Evolutionary conservation across 2,113 vertebrate genomes (phyloP), one percentile per base, ranked within the genome.

Genomic region (Salvelinus fontinalis): DNA sequence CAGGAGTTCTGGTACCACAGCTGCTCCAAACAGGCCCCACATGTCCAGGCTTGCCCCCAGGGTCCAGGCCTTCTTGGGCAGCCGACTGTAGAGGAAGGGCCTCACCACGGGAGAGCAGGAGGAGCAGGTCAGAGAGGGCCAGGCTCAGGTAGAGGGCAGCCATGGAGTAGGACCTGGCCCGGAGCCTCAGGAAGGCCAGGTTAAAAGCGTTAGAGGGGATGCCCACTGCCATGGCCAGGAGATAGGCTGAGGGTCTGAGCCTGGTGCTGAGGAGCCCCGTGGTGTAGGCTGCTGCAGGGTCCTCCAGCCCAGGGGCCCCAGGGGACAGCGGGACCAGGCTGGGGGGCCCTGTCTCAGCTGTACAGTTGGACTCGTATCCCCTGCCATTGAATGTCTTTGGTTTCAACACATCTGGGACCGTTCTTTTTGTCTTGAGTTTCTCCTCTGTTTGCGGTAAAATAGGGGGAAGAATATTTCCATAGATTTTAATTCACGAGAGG

Each of bases 111-210:
- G 93, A 92, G 24, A 94, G 68, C 69, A 97, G 94, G 29, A 97
- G 95, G 3, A 98, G 90, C 60, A 97, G 86, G 88, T 98, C 95
- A 0, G 95, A 96, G 57, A 92, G 18, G 0, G 96, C 95, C 85
- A 98, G 65, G 88, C 96, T 98, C 48, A 94, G 90, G 48, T 97
- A 95, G 54, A 98, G 95, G 65, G 95, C 77, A 0, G 91, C 87
- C 0, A 92, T 90, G 73, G 95, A 91, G 26, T 92, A 88, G 0
- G 92, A 91, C 81, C 90, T 93, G 31, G 89, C 89, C 81, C 84
- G 92, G 64, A 91, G 90, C 75, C 91, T 85, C 22, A 98, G 89
- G 86, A 94, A 95, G 85, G 92, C 90, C 85, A 99, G 78, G 44
- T 94, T 93, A 24, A 93, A 79, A 0, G 79, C 79, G 0, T 98